Conservation (phyloP, 2,797 vertebrate genomes). For the Synaphobranchus kaupii region DNA sequence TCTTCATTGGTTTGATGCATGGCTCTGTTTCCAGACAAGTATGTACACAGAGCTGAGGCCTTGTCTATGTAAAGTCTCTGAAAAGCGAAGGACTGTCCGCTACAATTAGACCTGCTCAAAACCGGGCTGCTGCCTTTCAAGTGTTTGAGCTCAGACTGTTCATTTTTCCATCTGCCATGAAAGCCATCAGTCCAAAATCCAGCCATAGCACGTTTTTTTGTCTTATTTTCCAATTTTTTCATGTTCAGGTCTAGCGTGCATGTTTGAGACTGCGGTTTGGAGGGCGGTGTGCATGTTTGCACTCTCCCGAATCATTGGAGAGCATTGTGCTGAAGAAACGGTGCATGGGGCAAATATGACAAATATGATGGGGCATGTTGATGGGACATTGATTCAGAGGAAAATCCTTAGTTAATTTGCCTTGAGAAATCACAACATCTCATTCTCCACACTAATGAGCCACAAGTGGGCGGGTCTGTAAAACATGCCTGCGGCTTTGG, state of each 20-base stretch:
- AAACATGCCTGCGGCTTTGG: neutral
- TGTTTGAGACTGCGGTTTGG: neutral
- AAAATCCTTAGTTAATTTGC: neutral
- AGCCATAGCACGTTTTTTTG: neutral
- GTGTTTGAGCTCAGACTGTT: conserved; percentile 57
- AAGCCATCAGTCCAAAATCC: conserved; percentile 52
- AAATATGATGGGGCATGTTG: neutral
- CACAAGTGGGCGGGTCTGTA: neutral
- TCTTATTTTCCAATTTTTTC: neutral
- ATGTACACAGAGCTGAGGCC: conserved; percentile 60
- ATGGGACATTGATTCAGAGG: neutral
- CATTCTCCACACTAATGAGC: neutral
- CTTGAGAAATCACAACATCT: neutral
- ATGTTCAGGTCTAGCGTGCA: neutral
- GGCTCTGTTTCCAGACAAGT: conserved; percentile 50
- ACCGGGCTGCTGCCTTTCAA: conserved; percentile 61
- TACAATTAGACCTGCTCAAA: conserved; percentile 70
- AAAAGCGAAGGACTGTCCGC: conserved; percentile 56
- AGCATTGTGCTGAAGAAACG: neutral
- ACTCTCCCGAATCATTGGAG: neutral
- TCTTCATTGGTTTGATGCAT: conserved; percentile 49
- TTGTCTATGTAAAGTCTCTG: conserved; percentile 50
- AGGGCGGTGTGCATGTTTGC: neutral
- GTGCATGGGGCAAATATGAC: too few relatives aligned
- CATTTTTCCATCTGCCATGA: conserved; percentile 68